Conservation (phyloP, 2,113 vertebrate genomes). For the Lepus europaeus region DNA sequence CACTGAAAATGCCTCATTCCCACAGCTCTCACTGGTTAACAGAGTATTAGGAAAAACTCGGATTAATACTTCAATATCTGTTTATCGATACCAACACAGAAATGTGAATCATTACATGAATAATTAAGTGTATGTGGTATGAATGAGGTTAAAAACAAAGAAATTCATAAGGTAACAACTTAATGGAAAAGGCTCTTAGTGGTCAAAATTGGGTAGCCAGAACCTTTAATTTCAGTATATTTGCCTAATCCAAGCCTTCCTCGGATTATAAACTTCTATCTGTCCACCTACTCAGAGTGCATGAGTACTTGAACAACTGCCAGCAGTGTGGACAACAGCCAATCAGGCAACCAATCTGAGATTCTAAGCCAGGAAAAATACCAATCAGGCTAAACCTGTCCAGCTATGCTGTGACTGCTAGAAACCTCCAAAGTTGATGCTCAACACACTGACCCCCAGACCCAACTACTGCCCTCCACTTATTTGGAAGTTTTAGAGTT, state of each 20-base stretch:
- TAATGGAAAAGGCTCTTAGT: not conserved
- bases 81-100: not conserved
- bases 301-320: not conserved
- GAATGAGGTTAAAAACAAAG: slow-evolving; percentile 40
- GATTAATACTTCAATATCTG: not conserved
- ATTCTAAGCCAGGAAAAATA: slow-evolving; percentile 9
- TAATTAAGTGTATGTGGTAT: not conserved
- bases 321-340: not conserved
- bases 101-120: slow-evolving; percentile 2
- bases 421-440: not conserved
- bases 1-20: not conserved
- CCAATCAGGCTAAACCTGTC: not conserved
- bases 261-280: not conserved
- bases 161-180: not conserved
- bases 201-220: not conserved
- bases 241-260: not conserved
- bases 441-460: not conserved
- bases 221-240: not conserved
- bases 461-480: not conserved
- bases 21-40: not conserved
- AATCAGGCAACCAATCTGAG: not conserved
- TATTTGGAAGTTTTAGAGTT: not conserved
- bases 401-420: not conserved
- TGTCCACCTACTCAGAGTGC: not conserved
- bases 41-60: not conserved